Conservation (phyloP, 2,888 invertebrate genomes). For the Leucozona laternaria region DNA sequence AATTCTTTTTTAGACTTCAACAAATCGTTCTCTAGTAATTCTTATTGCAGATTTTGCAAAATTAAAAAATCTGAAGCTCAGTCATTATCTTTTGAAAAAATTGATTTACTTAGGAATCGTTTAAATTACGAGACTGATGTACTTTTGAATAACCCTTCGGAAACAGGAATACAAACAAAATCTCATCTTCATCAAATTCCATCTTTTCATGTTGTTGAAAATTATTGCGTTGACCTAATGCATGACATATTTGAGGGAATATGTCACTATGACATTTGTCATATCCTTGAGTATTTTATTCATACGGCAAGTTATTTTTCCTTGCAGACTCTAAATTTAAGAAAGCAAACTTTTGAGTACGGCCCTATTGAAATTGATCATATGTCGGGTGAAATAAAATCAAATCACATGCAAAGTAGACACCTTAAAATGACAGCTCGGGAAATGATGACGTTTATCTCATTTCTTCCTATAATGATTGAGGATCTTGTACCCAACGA, state of each 20-base stretch:
- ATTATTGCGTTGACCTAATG: neutral
- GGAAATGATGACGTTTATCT: neutral
- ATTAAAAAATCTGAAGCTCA: conserved; percentile 63
- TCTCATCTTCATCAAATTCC: neutral
- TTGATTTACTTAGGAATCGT: too few relatives aligned
- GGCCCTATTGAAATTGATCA: too few relatives aligned
- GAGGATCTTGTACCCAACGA: neutral
- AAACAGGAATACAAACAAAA: conserved; percentile 65
- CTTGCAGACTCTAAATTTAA: too few relatives aligned
- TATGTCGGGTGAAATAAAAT: neutral
- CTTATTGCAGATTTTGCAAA: conserved; percentile 39
- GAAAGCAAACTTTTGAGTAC: too few relatives aligned
- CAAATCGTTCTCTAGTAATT: neutral
- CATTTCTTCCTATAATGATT: neutral
- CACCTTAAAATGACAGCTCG: neutral
- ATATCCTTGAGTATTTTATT: too few relatives aligned
- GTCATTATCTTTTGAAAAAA: too few relatives aligned
- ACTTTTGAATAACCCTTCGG: conserved; percentile 15
- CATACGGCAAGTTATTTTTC: too few relatives aligned
- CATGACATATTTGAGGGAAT: neutral
- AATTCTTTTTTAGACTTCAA: neutral
- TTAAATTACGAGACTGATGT: conserved; percentile 73
- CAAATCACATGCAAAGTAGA: neutral
- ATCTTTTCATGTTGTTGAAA: neutral
- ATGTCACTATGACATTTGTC: too few relatives aligned